Evolutionary conservation across 1,140 invertebrate genomes (phyloP), one percentile per base, ranked within the genome.

Genomic region (Limonius californicus): DNA sequence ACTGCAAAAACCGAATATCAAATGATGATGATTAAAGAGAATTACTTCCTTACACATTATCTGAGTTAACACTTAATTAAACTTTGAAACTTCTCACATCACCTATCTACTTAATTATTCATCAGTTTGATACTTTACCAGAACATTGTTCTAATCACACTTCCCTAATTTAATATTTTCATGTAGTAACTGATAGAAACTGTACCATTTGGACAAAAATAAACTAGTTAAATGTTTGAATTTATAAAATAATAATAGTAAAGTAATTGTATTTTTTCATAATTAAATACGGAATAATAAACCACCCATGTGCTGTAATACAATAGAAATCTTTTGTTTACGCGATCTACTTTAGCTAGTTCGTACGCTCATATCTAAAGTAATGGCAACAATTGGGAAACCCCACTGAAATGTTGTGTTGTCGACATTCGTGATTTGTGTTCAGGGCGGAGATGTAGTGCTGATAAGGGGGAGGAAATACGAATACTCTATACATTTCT

Each of bases 371-470:
- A 50, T 18, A 16, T 50, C 45, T 50, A 19, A 50, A 50, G 45
- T 50, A 50, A 50, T 50, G 45, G n/a, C 14, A 50, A 50, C 45
- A 50, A 50, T 50, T 50, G 45, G 19, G 45, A 50, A 50, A 50
- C 45, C 45, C 45, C 43, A 43, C 16, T 35, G 61, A 50, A 39
- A 57, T 54, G n/a, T n/a, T n/a, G 53, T 62, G 61, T 62, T 62
- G 61, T 62, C 61, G 55, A 62, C 61, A 47, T 62, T 62, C 45
- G 54, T 62, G 61, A 62, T 62, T 62, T 62, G 61, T 62, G 61
- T 62, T 62, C 50, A 47, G 61, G 61, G 61, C 27, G 61, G 61
- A 35, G 61, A 62, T 62, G 55, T 43, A 57, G 42, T 43, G 23
- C 27, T 21, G 61, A 62, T 62, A 62, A 62, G 56, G 56, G 61